Evolutionary conservation across 2,797 vertebrate species (phyloP).

Genomic region (Onychomys arenicola): DNA sequence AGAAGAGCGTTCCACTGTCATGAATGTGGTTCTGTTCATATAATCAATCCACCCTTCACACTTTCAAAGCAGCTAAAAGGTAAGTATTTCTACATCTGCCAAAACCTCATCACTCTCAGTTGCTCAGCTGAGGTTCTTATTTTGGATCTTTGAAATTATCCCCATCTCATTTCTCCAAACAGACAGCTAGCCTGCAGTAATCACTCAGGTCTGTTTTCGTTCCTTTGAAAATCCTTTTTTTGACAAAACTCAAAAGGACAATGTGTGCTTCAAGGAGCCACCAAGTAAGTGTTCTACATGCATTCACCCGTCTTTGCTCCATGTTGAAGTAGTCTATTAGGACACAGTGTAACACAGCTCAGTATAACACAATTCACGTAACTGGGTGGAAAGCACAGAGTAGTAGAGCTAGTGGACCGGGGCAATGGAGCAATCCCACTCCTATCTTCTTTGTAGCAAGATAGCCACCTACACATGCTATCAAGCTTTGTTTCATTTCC

Average conservation of each 20-base stretch:
- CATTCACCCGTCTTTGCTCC: background rate
- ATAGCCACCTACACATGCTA: background rate
- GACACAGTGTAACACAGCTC: background rate
- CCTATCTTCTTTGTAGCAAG: background rate
- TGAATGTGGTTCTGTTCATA: background rate
- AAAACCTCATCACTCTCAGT: background rate
- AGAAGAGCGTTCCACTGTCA: background rate
- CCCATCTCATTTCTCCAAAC: background rate
- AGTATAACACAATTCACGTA: background rate
- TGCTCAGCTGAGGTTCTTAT: background rate
- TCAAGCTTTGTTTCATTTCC: conserved; percentile 34
- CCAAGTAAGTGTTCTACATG: background rate
- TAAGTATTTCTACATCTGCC: background rate
- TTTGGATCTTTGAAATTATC: conserved; percentile 4
- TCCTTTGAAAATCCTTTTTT: background rate
- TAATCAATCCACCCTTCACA: background rate
- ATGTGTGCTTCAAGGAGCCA: background rate
- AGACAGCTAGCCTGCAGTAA: background rate
- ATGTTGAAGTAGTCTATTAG: background rate
- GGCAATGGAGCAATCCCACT: background rate
- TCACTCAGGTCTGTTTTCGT: background rate
- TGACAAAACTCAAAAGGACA: conserved; percentile 26
- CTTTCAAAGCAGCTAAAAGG: conserved; percentile 38
- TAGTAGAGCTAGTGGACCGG: background rate
- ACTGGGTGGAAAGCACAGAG: background rate